Evolutionary conservation across 2,888 invertebrate genomes (phyloP).

Genomic region (Thecocarcelia acutangulata): DNA sequence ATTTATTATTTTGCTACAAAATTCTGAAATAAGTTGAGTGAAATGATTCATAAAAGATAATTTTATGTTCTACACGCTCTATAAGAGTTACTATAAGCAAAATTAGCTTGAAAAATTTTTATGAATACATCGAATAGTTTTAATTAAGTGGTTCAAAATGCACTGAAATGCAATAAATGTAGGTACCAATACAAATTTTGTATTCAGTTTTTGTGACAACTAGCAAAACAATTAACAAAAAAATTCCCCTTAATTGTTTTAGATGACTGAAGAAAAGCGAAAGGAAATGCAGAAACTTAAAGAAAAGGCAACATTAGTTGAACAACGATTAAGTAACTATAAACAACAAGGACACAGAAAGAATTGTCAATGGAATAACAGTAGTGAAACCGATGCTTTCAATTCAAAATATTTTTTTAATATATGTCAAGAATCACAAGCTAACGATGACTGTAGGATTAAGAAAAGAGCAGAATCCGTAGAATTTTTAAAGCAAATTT

Average conservation of each 20-base stretch:
- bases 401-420: neutral
- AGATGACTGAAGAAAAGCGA: constrained; percentile 79
- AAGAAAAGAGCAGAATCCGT: constrained; percentile 54
- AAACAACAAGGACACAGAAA: constrained; percentile 7
- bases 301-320: constrained; percentile 74
- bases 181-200: too few relatives aligned
- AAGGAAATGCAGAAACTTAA: constrained; percentile 75
- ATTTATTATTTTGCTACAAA: neutral
- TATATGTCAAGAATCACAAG: constrained; percentile 37
- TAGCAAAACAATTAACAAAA: too few relatives aligned
- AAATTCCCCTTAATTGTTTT: neutral
- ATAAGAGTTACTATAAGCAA: too few relatives aligned
- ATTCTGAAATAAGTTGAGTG: constrained; percentile 19
- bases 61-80: too few relatives aligned
- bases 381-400: neutral
- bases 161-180: too few relatives aligned
- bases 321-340: constrained; percentile 70
- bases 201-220: too few relatives aligned
- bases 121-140: too few relatives aligned
- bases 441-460: constrained; percentile 23
- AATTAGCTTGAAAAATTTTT: too few relatives aligned
- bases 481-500: constrained; percentile 34
- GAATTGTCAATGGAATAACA: constrained; percentile 1
- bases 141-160: too few relatives aligned
- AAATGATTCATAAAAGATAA: constrained; percentile 31